Percentiles rank a stretch among this genome's conserved stretches.
Conservation (phyloP, 2,888 invertebrate species). For the Epinotia demarniana region DNA sequence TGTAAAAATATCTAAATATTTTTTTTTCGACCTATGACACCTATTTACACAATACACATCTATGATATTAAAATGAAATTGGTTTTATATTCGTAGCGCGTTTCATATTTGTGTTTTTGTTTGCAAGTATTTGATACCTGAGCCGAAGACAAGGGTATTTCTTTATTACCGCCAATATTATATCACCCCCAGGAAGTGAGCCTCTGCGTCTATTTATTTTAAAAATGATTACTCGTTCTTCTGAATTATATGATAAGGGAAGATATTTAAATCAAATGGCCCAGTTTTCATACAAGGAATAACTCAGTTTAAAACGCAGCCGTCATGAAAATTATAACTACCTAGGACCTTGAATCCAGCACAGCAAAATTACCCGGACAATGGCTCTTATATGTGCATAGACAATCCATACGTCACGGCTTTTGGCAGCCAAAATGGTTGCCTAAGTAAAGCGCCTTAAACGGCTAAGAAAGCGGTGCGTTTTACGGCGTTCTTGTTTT, state of each 20-base stretch:
- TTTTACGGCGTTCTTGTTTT: conserved; percentile 44
- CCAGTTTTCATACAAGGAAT: background rate
- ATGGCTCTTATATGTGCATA: conserved; percentile 11
- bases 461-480: background rate
- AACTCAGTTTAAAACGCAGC: background rate
- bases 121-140: too few relatives aligned
- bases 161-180: too few relatives aligned
- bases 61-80: background rate
- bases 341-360: background rate
- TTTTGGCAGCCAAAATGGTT: conserved; percentile 11
- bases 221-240: too few relatives aligned
- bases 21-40: too few relatives aligned
- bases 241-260: too few relatives aligned
- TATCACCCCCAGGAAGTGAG: too few relatives aligned
- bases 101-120: too few relatives aligned
- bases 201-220: too few relatives aligned
- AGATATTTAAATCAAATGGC: background rate
- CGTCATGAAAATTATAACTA: background rate
- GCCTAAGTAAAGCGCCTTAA: conserved; percentile 3
- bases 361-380: background rate
- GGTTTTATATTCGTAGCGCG: too few relatives aligned
- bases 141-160: too few relatives aligned
- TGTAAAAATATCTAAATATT: too few relatives aligned
- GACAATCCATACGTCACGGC: conserved; percentile 42
- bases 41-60: background rate